Evolutionary conservation across 2,113 vertebrate genomes (phyloP), one percentile per base, ranked within the genome.

Genomic region (Oncorhynchus nerka): DNA sequence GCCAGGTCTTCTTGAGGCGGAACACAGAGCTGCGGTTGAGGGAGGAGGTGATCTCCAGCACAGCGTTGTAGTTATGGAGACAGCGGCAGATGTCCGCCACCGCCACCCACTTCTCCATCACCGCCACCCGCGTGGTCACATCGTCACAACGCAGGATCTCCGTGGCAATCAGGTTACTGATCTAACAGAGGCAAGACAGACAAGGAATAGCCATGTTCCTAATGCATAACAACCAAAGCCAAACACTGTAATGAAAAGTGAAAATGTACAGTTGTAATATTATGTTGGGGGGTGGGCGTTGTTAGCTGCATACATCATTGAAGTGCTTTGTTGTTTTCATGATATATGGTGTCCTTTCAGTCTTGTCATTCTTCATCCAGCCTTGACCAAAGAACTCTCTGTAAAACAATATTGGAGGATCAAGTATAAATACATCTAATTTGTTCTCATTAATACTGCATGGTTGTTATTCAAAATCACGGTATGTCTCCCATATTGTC

Each of bases 311-410:
- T 89, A 99, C 98, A 15, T 99, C 96, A 1, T 99, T 99, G 80
- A 99, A 99, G 83, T 99, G 98, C 73, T 97, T 99, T 0, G 96
- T 99, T 62, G 97, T 99, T 86, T 95, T 96, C 96, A 99, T 98
- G 83, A 99, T 99, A 83, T 96, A 97, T 0, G 97, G 98, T 1
- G 98, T 97, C 88, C 95, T 93, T 80, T 98, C 97, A 0, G 96
- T 97, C 91, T 99, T 99, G 79, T 99, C 97, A 0, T 94, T 90
- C 86, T 99, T 99, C 98, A 99, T 99, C 98, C 98, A 99, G 3
- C 97, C 97, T 87, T 99, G 97, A 59, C 98, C 98, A 0, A 99
- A 99, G 88, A 99, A 99, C 83, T 99, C 98, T 70, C 98, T 99
- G 92, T 1, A 73, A 0, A 83, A 24, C 81, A 19, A 0, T 45